Percentiles rank a stretch among this genome's conserved stretches.
Conservation (phyloP, 2,113 vertebrate genomes). For the Empidonax alnorum region DNA sequence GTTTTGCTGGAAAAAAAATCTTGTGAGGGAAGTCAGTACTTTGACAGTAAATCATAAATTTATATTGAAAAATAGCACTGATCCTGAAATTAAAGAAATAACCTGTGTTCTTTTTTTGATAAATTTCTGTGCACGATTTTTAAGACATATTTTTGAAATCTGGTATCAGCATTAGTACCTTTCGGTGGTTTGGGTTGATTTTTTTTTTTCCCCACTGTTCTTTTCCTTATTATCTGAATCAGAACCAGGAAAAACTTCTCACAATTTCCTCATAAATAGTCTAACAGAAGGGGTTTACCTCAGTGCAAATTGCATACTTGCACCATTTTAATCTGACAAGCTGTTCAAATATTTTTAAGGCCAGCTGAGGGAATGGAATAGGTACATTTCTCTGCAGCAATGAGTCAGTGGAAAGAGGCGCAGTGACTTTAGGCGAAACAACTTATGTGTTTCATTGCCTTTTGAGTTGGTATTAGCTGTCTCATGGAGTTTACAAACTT, state of each 20-base stretch:
- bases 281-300: slow-evolving; percentile 2
- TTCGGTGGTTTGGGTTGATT: rapidly evolving
- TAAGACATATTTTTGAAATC: not conserved
- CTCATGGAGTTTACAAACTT: not conserved
- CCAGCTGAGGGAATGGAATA: not conserved
- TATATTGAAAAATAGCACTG: not conserved
- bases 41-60: not conserved
- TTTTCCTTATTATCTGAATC: not conserved
- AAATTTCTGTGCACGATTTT: not conserved
- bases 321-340: not conserved
- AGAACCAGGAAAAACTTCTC: not conserved
- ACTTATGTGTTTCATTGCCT: not conserved
- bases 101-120: not conserved
- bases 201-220: not conserved
- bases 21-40: not conserved
- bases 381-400: not conserved
- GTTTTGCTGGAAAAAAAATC: not conserved
- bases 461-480: not conserved
- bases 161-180: not conserved
- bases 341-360: slow-evolving; percentile 25
- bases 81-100: not conserved
- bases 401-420: slow-evolving; percentile 31
- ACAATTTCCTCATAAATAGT: not conserved
- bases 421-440: not conserved
- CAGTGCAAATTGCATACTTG: not conserved